Evolutionary conservation across 2,113 vertebrate species (phyloP).

Genomic region (Aegotheles bennettii): DNA sequence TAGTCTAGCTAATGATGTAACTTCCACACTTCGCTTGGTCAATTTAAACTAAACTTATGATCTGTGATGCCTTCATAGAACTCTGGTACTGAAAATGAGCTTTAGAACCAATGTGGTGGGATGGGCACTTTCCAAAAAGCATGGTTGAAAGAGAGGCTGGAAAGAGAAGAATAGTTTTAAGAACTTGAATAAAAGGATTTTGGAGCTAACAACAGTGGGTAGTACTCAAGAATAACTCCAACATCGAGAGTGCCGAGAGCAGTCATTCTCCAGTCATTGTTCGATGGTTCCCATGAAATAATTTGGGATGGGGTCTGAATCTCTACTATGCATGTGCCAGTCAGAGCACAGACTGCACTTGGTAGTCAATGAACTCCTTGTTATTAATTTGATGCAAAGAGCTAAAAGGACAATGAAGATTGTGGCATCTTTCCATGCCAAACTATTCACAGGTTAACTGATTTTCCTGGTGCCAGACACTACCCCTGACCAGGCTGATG

Average conservation of each 20-base stretch:
- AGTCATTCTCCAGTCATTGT: background rate
- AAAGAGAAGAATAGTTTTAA: background rate
- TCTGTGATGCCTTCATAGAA: background rate
- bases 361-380: background rate
- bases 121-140: background rate
- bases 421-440: background rate
- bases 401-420: background rate
- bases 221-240: background rate
- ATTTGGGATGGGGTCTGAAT: background rate
- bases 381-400: background rate
- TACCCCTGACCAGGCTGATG: background rate
- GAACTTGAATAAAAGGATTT: background rate
- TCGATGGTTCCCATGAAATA: background rate
- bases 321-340: rapidly evolving
- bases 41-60: background rate
- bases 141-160: background rate
- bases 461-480: background rate
- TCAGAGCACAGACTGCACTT: background rate
- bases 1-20: background rate
- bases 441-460: background rate
- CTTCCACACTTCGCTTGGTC: background rate
- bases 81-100: background rate
- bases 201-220: background rate
- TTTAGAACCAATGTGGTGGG: background rate
- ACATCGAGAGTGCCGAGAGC: background rate